Conservation (phyloP, 2,888 invertebrate genomes). For the Dusona sp. region DNA sequence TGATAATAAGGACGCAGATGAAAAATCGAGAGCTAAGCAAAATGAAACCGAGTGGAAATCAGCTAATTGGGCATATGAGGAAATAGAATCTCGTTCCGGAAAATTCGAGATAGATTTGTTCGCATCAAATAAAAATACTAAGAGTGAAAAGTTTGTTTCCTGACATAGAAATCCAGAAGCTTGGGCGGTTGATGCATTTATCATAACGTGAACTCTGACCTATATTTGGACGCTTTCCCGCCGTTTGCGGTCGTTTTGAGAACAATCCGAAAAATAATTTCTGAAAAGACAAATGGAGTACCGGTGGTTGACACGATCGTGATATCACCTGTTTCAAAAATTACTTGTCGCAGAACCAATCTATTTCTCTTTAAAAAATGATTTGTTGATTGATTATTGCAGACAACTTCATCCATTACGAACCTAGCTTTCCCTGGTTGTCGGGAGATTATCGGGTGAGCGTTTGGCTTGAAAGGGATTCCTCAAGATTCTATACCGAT, state of each 20-base stretch:
- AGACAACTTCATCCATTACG: conserved; percentile 69
- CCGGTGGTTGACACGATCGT: conserved; percentile 61
- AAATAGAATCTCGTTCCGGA: conserved; percentile 63
- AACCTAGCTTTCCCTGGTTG: conserved; percentile 72
- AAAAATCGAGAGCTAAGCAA: conserved; percentile 24
- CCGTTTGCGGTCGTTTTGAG: conserved; percentile 53
- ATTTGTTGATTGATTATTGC: conserved; percentile 70
- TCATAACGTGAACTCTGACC: conserved; percentile 56
- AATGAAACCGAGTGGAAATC: conserved; percentile 66
- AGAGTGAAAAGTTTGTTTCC: conserved; percentile 73
- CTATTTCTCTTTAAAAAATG: conserved; percentile 62
- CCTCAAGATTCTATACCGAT: conserved; percentile 64
- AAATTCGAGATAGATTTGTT: conserved; percentile 73
- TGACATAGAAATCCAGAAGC: conserved; percentile 72
- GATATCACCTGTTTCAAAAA: conserved; percentile 73
- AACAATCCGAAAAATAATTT: conserved; percentile 52
- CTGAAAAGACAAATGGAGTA: conserved; percentile 46
- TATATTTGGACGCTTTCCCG: conserved; percentile 74
- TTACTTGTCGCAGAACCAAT: conserved; percentile 57
- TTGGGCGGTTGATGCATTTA: conserved; percentile 73
- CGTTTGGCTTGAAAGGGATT: conserved; percentile 60
- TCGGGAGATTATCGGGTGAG: no score
- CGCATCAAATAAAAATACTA: conserved; percentile 73
- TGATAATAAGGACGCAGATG: no score
- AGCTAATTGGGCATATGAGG: conserved; percentile 45